Evolutionary conservation across 2,797 vertebrate genomes (phyloP), one percentile per base, ranked within the genome.

Genomic region (Thaleichthys pacificus): DNA sequence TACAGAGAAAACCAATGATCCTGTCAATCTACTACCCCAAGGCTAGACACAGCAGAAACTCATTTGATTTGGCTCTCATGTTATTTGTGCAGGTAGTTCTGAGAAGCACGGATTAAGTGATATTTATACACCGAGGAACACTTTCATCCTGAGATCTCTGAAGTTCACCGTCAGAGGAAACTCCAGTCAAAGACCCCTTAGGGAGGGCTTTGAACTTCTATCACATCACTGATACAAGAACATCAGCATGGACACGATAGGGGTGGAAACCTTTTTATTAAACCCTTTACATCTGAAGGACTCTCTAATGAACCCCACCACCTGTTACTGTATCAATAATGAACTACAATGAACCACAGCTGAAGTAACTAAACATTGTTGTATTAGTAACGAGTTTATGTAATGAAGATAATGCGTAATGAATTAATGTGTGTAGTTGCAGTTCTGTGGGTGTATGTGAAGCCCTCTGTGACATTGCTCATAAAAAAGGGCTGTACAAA

Each of bases 71-170:
- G 62, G 62, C 19, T 64, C 30, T 35, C 62, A 35, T 47, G 19
- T 35, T 22, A 19, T 42, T 42, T 64, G 15, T 56, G 32, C n/a
- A 15, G 35, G 30, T 32, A 35, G n/a, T 64, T 64, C 62, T 64
- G 62, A 64, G 62, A 64, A 38, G 32, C 21, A 21, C 7, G 1
- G n/a, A 21, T n/a, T n/a, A 7, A 21, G 19, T 64, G 62, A 9
- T 35, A 35, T 11, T 32, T 19, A 30, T 47, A 17, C 35, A 38
- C 30, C 1, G 62, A 69, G 68, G 70, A 77, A 73, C 78, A 78
- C 83, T 85, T 86, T 89, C 83, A 85, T 87, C 81, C 68, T 2
- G 21, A 77, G n/a, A 85, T 84, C 82, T 88, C 76, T 85, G 80
- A 84, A 82, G 81, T 74, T 69, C 70, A 80, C 87, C 77, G 79